Conservation (phyloP, 1,140 invertebrate genomes). For the Leucophenga varia region DNA sequence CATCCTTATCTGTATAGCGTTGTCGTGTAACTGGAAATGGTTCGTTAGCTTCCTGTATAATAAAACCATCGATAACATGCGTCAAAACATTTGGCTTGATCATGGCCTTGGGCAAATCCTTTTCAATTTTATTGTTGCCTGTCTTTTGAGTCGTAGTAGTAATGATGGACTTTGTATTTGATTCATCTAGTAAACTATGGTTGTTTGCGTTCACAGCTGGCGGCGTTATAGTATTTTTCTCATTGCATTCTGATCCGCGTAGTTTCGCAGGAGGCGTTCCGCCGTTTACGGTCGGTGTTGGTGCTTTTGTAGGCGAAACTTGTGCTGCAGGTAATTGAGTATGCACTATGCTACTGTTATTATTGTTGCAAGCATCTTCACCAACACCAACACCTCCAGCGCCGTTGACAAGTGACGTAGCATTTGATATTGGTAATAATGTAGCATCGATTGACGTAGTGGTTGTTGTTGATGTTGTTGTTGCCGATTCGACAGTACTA, state of each 20-base stretch:
- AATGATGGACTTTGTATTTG: not conserved
- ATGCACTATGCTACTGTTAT: slow-evolving; percentile 50
- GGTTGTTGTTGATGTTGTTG: slow-evolving; percentile 6
- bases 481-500: slow-evolving; percentile 1
- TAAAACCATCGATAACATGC: slow-evolving; percentile 95
- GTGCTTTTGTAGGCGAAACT: slow-evolving; percentile 8
- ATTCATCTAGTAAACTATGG: no score
- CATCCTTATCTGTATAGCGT: slow-evolving; percentile 58
- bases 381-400: slow-evolving; percentile 56
- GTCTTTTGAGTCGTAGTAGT: not conserved
- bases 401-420: slow-evolving; percentile 35
- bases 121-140: slow-evolving; percentile 58
- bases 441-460: slow-evolving; percentile 16
- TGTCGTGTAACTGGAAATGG: slow-evolving; percentile 82
- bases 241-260: slow-evolving; percentile 9
- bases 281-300: slow-evolving; percentile 11
- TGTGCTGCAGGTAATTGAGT: slow-evolving; percentile 5
- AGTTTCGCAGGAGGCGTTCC: slow-evolving; percentile 11
- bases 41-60: slow-evolving; percentile 90
- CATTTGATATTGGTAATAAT: not conserved
- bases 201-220: no score
- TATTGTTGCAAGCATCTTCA: no score
- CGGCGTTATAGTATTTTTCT: no score
- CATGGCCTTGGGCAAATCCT: slow-evolving; percentile 84
- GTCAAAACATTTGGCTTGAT: slow-evolving; percentile 95